Percentiles rank a stretch among this genome's conserved stretches.
Evolutionary conservation across 2,113 vertebrate species (phyloP).

Genomic region (Lycaon pictus): DNA sequence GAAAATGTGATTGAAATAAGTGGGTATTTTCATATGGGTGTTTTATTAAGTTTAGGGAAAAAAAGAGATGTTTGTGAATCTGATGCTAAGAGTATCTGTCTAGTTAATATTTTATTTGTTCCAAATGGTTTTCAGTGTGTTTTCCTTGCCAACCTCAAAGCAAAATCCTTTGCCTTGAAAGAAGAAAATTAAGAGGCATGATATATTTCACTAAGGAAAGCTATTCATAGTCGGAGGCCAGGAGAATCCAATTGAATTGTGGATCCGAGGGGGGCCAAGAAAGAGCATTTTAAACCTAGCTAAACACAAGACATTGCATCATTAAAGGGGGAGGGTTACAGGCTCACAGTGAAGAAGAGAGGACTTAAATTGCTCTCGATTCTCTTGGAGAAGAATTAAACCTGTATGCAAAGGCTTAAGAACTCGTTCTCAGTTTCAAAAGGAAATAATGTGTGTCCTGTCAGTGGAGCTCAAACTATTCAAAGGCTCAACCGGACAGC

Average conservation of each 20-base stretch:
- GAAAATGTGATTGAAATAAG: not conserved
- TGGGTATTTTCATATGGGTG: not conserved
- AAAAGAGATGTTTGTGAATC: not conserved
- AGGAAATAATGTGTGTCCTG: conserved; percentile 47
- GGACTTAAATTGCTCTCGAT: not conserved
- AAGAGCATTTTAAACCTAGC: conserved; percentile 43
- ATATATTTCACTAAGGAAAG: not conserved
- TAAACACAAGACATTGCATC: not conserved
- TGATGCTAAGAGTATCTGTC: not conserved
- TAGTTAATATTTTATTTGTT: conserved; percentile 41
- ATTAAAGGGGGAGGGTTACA: not conserved
- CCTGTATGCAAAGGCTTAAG: not conserved
- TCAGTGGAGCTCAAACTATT: not conserved
- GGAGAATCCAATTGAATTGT: not conserved
- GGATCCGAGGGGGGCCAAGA: not conserved
- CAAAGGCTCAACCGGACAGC: conserved; percentile 47
- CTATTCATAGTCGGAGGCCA: not conserved
- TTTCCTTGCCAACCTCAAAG: conserved; percentile 5
- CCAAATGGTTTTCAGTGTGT: not conserved
- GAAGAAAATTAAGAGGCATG: not conserved
- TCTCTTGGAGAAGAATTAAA: conserved; percentile 69
- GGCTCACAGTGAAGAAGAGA: not conserved
- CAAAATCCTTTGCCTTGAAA: not conserved
- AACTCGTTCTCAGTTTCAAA: conserved; percentile 14
- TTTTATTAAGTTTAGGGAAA: not conserved